Conservation (phyloP, 2,113 vertebrate genomes). For the Zootoca vivipara region DNA sequence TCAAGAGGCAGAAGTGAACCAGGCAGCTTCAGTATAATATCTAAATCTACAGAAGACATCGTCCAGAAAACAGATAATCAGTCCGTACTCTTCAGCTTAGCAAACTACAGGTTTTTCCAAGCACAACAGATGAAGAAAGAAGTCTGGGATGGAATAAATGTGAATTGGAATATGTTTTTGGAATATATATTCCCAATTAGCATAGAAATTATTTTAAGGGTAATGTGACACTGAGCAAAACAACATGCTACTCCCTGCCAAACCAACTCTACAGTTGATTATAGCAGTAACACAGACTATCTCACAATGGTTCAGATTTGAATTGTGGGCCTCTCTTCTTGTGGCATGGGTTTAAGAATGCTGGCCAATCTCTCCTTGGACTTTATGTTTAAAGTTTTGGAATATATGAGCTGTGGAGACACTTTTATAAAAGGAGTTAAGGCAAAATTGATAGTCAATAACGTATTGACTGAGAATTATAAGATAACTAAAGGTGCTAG, state of each 20-base stretch:
- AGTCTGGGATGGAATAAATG: background rate
- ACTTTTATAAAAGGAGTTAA: too few relatives aligned
- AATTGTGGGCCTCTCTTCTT: background rate
- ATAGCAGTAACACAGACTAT: constrained; percentile 2
- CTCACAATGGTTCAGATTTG: constrained; percentile 18
- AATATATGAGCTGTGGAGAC: too few relatives aligned
- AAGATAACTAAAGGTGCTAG: too few relatives aligned
- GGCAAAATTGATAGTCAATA: too few relatives aligned
- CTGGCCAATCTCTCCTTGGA: background rate
- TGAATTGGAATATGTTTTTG: background rate
- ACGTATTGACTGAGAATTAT: too few relatives aligned
- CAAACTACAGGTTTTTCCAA: background rate
- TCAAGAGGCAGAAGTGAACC: background rate
- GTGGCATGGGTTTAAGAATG: background rate
- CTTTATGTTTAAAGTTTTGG: too few relatives aligned
- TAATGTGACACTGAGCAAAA: constrained; percentile 22
- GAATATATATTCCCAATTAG: background rate
- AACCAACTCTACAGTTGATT: background rate
- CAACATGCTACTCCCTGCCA: background rate
- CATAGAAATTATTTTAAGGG: constrained; percentile 4
- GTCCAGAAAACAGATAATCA: background rate
- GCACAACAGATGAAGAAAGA: background rate
- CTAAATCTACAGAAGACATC: background rate
- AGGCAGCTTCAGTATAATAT: background rate
- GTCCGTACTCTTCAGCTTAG: constrained; percentile 14